Percentiles rank a stretch among this genome's conserved stretches.
phyloP scores from a whole-genome alignment of 2,888 invertebrate genomes.

The Sussaba pulchella region DNA sequence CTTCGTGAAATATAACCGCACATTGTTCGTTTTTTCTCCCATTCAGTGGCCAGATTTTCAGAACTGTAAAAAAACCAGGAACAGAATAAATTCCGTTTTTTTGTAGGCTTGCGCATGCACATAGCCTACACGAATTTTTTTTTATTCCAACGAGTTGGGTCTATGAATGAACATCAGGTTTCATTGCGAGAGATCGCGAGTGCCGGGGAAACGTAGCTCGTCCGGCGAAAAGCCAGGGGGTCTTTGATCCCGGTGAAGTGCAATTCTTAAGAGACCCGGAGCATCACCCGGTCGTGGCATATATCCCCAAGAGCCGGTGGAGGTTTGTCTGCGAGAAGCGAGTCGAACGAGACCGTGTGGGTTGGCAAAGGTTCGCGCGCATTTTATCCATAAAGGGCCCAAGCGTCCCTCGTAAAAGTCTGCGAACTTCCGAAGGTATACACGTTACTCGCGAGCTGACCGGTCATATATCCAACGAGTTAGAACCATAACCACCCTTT shows the following conservation, averaged over 20 bases:
- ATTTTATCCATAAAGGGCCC: conserved; percentile 66
- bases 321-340: conserved; percentile 1
- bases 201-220: conserved; percentile 17
- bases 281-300: conserved; percentile 30
- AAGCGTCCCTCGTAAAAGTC: conserved; percentile 67
- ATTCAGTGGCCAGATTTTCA: conserved; percentile 17
- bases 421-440: conserved; percentile 46
- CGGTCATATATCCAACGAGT: conserved; percentile 62
- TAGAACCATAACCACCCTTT: conserved; percentile 65
- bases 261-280: conserved; percentile 51
- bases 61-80: not conserved
- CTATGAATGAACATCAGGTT: conserved; percentile 28
- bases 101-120: not conserved
- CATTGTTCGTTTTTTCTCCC: conserved; percentile 8
- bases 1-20: not conserved
- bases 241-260: conserved; percentile 57
- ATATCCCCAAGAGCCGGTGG: conserved; percentile 36
- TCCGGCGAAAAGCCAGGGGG: conserved; percentile 24
- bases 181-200: conserved; percentile 10
- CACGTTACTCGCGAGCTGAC: conserved; percentile 53
- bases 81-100: not conserved
- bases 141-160: conserved; percentile 14
- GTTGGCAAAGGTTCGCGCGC: conserved; percentile 18
- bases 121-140: no score
- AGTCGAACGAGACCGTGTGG: conserved; percentile 1